A percentile compares a stretch with the other conserved stretches of the same genome.
phyloP scores from a whole-genome alignment of 2,113 vertebrate species.

The Engraulis encrasicolus region DNA sequence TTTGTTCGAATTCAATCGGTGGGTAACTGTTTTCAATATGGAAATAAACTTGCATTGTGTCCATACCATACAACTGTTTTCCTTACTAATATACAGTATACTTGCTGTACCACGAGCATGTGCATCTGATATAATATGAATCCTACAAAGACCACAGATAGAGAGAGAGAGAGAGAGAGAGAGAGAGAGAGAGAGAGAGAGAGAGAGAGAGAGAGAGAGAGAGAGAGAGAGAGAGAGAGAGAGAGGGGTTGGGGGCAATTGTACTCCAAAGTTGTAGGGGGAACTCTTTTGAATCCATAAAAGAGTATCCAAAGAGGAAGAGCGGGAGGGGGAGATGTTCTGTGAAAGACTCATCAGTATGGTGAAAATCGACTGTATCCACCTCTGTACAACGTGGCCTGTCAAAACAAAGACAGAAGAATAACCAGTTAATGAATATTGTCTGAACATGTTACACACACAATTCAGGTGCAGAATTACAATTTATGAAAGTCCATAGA shows the following conservation, averaged over 20 bases:
- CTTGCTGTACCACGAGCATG: conserved; percentile 11
- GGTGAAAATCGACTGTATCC: conserved; percentile 82
- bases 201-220: conserved; percentile 16
- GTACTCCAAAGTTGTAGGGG: conserved; percentile 65
- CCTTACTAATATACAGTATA: conserved; percentile 13
- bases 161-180: background rate
- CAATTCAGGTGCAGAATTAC: too few relatives aligned
- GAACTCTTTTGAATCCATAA: conserved; percentile 61
- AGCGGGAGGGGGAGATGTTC: conserved; percentile 58
- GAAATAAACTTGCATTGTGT: conserved; percentile 23
- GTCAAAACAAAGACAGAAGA: conserved; percentile 37
- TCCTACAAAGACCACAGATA: conserved; percentile 17
- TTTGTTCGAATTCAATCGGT: conserved; percentile 34
- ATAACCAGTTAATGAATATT: background rate
- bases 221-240: conserved; percentile 18
- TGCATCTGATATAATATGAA: conserved; percentile 18
- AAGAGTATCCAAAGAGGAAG: conserved; percentile 61
- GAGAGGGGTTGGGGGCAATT: conserved; percentile 61
- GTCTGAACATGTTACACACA: background rate
- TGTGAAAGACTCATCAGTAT: conserved; percentile 66
- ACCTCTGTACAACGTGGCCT: conserved; percentile 80
- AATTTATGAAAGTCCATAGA: too few relatives aligned
- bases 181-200: too few relatives aligned
- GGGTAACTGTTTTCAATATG: conserved; percentile 18
- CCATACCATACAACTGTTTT: background rate